Percentiles rank a stretch among this genome's conserved stretches.
Conservation (phyloP, 23 tunicate species). For the Ciona savignyi region DNA sequence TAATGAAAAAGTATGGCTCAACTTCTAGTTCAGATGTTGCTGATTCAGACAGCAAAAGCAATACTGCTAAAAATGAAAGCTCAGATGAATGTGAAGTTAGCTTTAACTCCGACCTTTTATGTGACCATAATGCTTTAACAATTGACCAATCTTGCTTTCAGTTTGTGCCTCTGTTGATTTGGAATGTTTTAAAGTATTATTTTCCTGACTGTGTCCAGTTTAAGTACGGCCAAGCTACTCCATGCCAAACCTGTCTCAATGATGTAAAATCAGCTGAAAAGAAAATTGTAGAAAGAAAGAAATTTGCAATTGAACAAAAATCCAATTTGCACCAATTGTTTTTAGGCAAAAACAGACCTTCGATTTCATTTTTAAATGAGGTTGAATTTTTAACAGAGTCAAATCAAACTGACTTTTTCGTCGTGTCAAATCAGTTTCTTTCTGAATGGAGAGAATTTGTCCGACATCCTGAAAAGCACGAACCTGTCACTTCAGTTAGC, state of each 20-base stretch:
- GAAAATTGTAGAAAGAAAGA: constrained; percentile 8
- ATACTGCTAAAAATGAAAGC: constrained; percentile 4
- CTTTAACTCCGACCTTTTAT: constrained; percentile 53
- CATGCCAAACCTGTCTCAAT: constrained; percentile 25
- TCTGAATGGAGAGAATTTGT: constrained; percentile 55
- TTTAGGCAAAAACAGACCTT: constrained; percentile 49
- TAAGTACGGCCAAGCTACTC: background rate
- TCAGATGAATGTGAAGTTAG: constrained; percentile 25
- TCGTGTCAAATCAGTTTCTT: constrained; percentile 29
- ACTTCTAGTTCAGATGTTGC: background rate
- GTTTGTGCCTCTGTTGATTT: constrained; percentile 28
- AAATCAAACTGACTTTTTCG: constrained; percentile 9
- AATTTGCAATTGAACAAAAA: constrained; percentile 35
- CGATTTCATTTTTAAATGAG: background rate
- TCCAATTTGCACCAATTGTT: constrained; percentile 33
- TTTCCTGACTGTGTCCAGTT: constrained; percentile 45
- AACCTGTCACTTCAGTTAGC: constrained; percentile 19
- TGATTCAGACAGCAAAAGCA: background rate
- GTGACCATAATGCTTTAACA: constrained; percentile 44
- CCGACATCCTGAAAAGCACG: constrained; percentile 30
- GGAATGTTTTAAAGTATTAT: constrained; percentile 43
- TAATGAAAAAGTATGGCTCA: constrained; percentile 7
- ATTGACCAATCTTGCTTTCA: constrained; percentile 8
- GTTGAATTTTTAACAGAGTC: background rate
- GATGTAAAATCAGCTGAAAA: constrained; percentile 13